Evolutionary conservation across 92 coral and sea anemone species (phyloP).

Genomic region (Epizoanthus ramosus): DNA sequence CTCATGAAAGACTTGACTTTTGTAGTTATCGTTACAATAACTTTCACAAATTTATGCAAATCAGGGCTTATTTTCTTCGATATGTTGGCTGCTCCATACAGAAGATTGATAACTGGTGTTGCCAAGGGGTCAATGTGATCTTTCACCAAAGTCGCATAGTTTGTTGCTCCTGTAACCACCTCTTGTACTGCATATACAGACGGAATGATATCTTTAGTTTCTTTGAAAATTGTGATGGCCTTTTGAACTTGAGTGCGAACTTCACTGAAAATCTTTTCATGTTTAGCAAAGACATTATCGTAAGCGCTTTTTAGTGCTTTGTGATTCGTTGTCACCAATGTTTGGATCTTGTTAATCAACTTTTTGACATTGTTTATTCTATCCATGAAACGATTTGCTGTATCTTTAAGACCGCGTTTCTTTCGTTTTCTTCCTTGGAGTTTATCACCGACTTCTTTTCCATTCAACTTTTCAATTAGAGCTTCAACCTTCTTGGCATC

Average conservation of each 20-base stretch:
- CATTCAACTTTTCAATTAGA: conserved; percentile 75
- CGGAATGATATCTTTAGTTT: conserved; percentile 71
- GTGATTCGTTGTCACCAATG: conserved; percentile 64
- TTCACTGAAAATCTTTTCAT: conserved; percentile 62
- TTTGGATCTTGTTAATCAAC: conserved; percentile 66
- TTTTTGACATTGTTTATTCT: conserved; percentile 56
- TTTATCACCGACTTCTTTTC: conserved; percentile 59
- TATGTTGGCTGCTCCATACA: conserved; percentile 81
- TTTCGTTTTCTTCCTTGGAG: conserved; percentile 41
- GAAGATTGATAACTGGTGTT: conserved; percentile 75
- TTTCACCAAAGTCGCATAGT: conserved; percentile 68
- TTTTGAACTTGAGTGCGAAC: conserved; percentile 73
- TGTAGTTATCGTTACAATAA: conserved; percentile 57
- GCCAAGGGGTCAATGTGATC: conserved; percentile 70
- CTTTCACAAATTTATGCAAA: conserved; percentile 66
- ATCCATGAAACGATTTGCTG: conserved; percentile 40
- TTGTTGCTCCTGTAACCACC: conserved; percentile 67
- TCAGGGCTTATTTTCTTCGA: conserved; percentile 76
- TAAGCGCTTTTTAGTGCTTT: conserved; percentile 78
- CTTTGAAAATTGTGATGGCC: conserved; percentile 72
- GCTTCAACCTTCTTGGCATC: conserved; percentile 84
- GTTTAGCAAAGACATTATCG: conserved; percentile 70
- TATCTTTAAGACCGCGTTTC: conserved; percentile 35
- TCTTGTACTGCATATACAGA: conserved; percentile 81
- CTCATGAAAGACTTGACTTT: conserved; percentile 75